A percentile compares a stretch with the other conserved stretches of the same genome.
These are phyloP conservation scores for Erpetoichthys calabaricus DNA, from an alignment of 2,797 vertebrate species.

Conservation along the genomic window DNA sequence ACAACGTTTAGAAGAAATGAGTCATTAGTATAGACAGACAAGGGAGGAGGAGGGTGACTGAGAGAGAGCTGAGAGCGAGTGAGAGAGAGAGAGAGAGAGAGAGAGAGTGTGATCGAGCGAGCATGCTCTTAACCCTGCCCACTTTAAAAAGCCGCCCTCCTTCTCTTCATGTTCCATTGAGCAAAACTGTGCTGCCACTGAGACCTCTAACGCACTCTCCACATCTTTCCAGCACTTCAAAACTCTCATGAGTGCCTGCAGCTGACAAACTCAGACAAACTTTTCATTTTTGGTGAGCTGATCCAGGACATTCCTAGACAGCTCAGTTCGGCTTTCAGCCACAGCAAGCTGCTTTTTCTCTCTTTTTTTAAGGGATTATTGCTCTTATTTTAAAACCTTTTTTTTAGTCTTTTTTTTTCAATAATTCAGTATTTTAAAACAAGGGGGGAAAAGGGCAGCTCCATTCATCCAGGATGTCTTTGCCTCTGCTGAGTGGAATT, in stretches of 20 bases:
- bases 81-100: conserved; percentile 22
- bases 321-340: background rate
- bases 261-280: conserved; percentile 9
- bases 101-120: conserved; percentile 28
- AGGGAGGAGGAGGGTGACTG: conserved; percentile 22
- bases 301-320: background rate
- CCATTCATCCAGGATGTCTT: conserved; percentile 53
- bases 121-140: conserved; percentile 41
- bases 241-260: background rate
- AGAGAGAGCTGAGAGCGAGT: conserved; percentile 30
- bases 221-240: conserved; percentile 19
- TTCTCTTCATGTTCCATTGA: conserved; percentile 24
- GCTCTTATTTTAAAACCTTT: conserved; percentile 4
- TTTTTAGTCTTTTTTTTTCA: conserved; percentile 11
- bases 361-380: conserved; percentile 10
- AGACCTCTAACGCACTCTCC: conserved; percentile 26
- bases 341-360: background rate
- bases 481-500: conserved; percentile 52
- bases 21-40: conserved; percentile 1
- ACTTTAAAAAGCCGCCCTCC: conserved; percentile 29
- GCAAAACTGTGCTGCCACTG: conserved; percentile 25
- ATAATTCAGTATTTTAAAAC: background rate
- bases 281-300: conserved; percentile 8
- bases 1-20: too few species aligned
- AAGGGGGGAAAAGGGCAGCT: conserved; percentile 4